These are phyloP conservation scores for Scaptomyza graminum DNA, from an alignment of 1,140 invertebrate genomes.

Conservation along the genomic window DNA sequence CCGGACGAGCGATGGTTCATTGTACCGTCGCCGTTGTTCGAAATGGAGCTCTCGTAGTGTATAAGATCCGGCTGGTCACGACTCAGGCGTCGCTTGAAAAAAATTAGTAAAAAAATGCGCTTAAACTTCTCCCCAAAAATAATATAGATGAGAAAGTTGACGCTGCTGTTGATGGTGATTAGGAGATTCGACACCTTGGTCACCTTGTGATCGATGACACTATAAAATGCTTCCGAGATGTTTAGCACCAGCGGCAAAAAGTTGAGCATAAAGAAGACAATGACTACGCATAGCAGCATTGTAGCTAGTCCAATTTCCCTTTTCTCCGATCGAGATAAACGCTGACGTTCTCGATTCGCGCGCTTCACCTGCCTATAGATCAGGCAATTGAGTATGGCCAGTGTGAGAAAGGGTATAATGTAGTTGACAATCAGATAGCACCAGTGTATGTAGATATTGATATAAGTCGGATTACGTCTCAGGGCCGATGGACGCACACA, in stretches of 20 bases:
- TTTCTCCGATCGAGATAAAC: slow-evolving; percentile 91
- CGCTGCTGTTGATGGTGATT: slow-evolving; percentile 97
- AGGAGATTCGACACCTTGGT: slow-evolving; percentile 95
- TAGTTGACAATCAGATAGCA: slow-evolving; percentile 96
- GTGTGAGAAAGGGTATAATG: slow-evolving; percentile 92
- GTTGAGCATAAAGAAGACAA: slow-evolving; percentile 97
- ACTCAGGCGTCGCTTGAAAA: slow-evolving; percentile 88
- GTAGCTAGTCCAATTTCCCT: slow-evolving; percentile 95
- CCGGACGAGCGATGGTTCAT: slow-evolving; percentile 87
- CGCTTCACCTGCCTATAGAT: slow-evolving; percentile 94
- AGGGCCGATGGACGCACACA: slow-evolving; percentile 89
- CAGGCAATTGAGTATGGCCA: slow-evolving; percentile 94
- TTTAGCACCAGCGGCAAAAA: slow-evolving; percentile 95
- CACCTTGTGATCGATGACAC: slow-evolving; percentile 89
- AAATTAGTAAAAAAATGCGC: slow-evolving; percentile 93
- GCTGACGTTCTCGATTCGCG: slow-evolving; percentile 92
- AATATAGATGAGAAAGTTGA: slow-evolving; percentile 98
- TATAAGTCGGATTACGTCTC: slow-evolving; percentile 89
- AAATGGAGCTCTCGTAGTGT: slow-evolving; percentile 92
- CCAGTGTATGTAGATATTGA: slow-evolving; percentile 95
- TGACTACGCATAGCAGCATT: slow-evolving; percentile 96
- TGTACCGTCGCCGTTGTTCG: slow-evolving; percentile 88
- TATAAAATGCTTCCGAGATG: slow-evolving; percentile 91
- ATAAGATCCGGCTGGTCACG: slow-evolving; percentile 89
- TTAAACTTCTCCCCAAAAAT: slow-evolving; percentile 99